Evolutionary conservation across 2,113 vertebrate genomes (phyloP).

Genomic region (Melanerpes aurifrons): DNA sequence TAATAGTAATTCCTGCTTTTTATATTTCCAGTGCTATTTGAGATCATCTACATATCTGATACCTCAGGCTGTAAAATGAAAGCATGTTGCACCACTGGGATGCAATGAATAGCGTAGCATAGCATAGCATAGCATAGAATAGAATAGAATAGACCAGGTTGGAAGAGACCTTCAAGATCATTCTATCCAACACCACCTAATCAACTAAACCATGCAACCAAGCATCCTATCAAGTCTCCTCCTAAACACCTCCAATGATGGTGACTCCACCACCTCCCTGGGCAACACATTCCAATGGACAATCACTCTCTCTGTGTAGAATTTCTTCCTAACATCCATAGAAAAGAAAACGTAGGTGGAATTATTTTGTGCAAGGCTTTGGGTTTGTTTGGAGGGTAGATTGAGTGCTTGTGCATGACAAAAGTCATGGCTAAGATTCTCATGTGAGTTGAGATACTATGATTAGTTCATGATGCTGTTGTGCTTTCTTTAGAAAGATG

Average conservation of each 20-base stretch:
- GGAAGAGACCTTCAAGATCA: too few species aligned
- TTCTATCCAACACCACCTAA: too few species aligned
- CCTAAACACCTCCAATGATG: too few species aligned
- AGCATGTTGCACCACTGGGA: rapidly evolving
- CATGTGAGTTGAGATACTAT: neutral
- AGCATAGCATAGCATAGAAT: too few species aligned
- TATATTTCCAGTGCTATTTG: neutral
- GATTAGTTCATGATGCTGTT: neutral
- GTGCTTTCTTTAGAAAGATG: neutral
- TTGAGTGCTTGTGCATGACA: neutral
- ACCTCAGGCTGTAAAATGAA: neutral
- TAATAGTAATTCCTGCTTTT: neutral
- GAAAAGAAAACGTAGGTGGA: neutral
- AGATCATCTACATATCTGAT: neutral
- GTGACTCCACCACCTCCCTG: too few species aligned
- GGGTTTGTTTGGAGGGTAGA: rapidly evolving
- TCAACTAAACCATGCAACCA: too few species aligned
- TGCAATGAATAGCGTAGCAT: neutral
- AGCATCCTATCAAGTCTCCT: too few species aligned
- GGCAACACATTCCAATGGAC: too few species aligned
- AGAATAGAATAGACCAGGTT: too few species aligned
- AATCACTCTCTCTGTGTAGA: too few species aligned
- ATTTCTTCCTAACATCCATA: neutral
- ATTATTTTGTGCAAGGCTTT: neutral
- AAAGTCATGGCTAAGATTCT: neutral